Evolutionary conservation across 2,113 vertebrate genomes (phyloP).

Genomic region (Dromiciops gliroides): DNA sequence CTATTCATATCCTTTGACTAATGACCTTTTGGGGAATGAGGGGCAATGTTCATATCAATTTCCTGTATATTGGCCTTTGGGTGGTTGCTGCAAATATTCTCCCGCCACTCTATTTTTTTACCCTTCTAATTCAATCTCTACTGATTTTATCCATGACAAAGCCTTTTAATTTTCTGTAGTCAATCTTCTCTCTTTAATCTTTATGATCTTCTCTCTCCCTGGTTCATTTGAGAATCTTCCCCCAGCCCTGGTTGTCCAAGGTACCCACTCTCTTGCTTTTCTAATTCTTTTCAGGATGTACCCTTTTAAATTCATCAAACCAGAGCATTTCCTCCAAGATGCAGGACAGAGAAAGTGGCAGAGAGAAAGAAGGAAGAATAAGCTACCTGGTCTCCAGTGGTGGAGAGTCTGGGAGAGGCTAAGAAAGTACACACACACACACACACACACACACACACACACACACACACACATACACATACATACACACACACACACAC

Average conservation of each 20-base stretch:
- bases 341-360: background rate
- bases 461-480: too few relatives aligned
- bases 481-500: too few relatives aligned
- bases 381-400: background rate
- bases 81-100: background rate
- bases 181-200: background rate
- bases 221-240: background rate
- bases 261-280: background rate
- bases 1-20: background rate
- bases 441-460: too few relatives aligned
- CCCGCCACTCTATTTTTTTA: background rate
- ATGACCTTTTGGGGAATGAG: background rate
- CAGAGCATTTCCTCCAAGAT: background rate
- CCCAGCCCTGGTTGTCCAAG: too few relatives aligned
- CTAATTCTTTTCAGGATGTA: too few relatives aligned
- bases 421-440: background rate
- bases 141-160: background rate
- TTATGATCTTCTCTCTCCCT: background rate
- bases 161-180: background rate
- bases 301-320: background rate
- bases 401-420: background rate
- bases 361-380: background rate
- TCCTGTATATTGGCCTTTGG: background rate
- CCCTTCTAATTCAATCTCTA: background rate
- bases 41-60: background rate